These are phyloP conservation scores for Chrysogorgia sp. DNA, from an alignment of 92 coral and sea anemone genomes.

Conservation along the genomic window DNA sequence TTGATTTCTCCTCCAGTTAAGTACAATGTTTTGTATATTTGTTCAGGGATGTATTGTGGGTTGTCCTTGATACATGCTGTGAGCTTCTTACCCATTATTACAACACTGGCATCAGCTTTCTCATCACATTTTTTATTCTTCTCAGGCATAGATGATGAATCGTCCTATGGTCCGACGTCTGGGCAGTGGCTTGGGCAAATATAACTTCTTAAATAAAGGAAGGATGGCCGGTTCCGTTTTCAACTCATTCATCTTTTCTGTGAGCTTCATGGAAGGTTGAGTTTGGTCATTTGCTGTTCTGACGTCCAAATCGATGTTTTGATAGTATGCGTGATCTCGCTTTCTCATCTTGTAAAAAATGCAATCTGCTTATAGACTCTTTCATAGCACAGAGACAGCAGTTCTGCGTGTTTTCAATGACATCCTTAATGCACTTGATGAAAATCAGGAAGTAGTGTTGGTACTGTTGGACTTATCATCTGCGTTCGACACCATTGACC, in stretches of 20 bases:
- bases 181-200: neutral
- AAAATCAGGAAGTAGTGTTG: too few relatives aligned
- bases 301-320: constrained; percentile 66
- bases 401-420: too few relatives aligned
- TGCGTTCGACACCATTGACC: too few relatives aligned
- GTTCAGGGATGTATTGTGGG: neutral
- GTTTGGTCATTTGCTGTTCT: constrained; percentile 55
- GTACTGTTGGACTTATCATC: too few relatives aligned
- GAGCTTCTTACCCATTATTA: neutral
- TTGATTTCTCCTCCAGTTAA: constrained; percentile 1
- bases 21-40: neutral
- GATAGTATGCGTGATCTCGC: constrained; percentile 45
- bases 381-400: too few relatives aligned
- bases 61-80: neutral
- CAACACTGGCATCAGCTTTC: neutral
- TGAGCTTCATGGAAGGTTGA: constrained; percentile 60
- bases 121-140: neutral
- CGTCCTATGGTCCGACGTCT: neutral
- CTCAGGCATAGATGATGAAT: neutral
- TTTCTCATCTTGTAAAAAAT: constrained; percentile 51
- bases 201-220: constrained; percentile 2
- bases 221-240: neutral
- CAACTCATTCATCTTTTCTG: constrained; percentile 41
- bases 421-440: too few relatives aligned
- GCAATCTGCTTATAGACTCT: too few relatives aligned